Percentiles rank a stretch among this genome's conserved stretches.
Evolutionary conservation across 2,888 invertebrate species (phyloP).

Genomic region (Hyppa rectilinea): DNA sequence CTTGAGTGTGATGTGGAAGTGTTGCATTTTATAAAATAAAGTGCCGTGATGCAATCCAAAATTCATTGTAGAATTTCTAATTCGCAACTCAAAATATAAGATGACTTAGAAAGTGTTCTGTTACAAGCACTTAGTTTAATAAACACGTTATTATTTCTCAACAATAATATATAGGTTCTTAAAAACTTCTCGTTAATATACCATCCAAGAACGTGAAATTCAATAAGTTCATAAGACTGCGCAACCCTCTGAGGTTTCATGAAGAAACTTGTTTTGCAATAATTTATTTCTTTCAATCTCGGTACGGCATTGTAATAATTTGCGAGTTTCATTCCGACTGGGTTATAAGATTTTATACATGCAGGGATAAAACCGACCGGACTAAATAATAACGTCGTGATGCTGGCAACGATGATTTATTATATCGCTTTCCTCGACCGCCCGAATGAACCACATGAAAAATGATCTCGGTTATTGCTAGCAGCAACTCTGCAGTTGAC

Average conservation of each 20-base stretch:
- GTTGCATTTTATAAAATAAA: constrained; percentile 58
- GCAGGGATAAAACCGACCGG: constrained; percentile 85
- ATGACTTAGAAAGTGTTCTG: constrained; percentile 24
- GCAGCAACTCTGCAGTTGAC: constrained; percentile 89
- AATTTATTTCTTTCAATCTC: constrained; percentile 57
- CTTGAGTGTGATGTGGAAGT: constrained; percentile 57
- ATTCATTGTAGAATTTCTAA: constrained; percentile 35
- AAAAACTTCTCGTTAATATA: constrained; percentile 1
- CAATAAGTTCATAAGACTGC: constrained; percentile 35
- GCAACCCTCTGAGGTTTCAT: constrained; percentile 47
- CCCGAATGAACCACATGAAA: constrained; percentile 90
- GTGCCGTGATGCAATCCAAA: constrained; percentile 25
- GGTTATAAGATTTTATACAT: constrained; percentile 80
- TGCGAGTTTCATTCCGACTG: constrained; percentile 52
- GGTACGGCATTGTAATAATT: constrained; percentile 44
- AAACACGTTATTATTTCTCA: not conserved
- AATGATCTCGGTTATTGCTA: constrained; percentile 90
- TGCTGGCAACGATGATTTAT: constrained; percentile 90
- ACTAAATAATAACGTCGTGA: constrained; percentile 89
- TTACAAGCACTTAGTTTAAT: constrained; percentile 4
- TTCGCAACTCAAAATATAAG: constrained; percentile 22
- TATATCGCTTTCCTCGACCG: constrained; percentile 89
- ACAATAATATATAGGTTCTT: constrained; percentile 10
- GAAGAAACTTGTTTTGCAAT: constrained; percentile 45
- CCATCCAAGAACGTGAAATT: constrained; percentile 22